Evolutionary conservation across 2,113 vertebrate genomes (phyloP).

Genomic region (Gopherus flavomarginatus): DNA sequence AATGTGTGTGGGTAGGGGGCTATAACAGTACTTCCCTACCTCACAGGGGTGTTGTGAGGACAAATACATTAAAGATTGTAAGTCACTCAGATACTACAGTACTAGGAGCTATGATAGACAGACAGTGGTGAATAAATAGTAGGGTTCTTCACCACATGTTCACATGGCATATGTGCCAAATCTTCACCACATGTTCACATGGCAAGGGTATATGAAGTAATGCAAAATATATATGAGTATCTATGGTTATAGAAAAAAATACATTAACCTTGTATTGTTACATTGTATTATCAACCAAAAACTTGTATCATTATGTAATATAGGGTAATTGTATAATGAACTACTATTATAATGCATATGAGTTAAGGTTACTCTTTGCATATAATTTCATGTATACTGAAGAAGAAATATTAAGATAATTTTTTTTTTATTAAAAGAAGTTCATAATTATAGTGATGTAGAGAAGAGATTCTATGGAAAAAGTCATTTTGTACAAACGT

Average conservation of each 20-base stretch:
- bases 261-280: neutral
- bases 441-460: neutral
- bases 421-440: neutral
- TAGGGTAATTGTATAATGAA: neutral
- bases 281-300: neutral
- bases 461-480: neutral
- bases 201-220: neutral
- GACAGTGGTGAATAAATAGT: no score
- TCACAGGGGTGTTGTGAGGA: neutral
- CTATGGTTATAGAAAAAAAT: neutral
- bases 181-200: neutral
- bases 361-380: neutral
- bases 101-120: neutral
- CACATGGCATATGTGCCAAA: neutral
- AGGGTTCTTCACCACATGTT: neutral
- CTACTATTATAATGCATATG: neutral
- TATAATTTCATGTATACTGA: neutral
- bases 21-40: neutral
- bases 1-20: neutral
- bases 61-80: neutral
- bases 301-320: neutral
- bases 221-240: neutral
- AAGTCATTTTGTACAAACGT: neutral
- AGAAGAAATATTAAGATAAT: fast-evolving
- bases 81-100: neutral